Evolutionary conservation across 2,113 vertebrate species (phyloP).

Genomic region (Oenanthe oenanthe): DNA sequence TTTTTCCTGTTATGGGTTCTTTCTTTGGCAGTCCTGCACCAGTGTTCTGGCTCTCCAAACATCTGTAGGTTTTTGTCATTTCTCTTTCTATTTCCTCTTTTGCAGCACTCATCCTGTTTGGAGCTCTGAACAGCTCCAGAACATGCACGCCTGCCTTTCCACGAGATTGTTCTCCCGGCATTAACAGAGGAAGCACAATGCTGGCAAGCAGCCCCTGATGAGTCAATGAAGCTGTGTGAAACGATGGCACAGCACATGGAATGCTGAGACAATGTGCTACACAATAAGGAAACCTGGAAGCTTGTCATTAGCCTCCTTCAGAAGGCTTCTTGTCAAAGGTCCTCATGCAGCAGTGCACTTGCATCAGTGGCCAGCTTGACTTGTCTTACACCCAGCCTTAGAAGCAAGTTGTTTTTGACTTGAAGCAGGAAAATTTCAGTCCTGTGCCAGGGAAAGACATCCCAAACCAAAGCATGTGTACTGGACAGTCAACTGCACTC

Average conservation of each 20-base stretch:
- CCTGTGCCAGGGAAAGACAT: not conserved
- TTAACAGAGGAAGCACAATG: not conserved
- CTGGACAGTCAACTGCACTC: not conserved
- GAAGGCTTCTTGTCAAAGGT: not conserved
- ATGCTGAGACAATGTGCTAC: not conserved
- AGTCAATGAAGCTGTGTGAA: constrained; percentile 11
- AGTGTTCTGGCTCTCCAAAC: not conserved
- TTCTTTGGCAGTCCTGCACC: not conserved
- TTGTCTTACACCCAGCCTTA: not conserved
- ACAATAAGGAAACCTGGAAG: not conserved
- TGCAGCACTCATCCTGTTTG: not conserved
- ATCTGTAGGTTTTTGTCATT: not conserved
- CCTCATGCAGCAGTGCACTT: not conserved
- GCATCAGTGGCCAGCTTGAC: not conserved
- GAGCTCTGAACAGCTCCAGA: constrained; percentile 20
- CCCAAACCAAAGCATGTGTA: not conserved
- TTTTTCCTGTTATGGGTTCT: not conserved
- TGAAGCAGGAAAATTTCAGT: accelerated
- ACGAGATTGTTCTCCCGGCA: not conserved
- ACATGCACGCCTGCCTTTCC: not conserved
- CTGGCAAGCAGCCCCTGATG: constrained; percentile 21
- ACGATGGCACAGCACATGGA: not conserved
- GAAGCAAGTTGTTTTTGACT: not conserved
- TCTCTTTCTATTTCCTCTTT: not conserved
- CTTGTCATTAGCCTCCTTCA: not conserved